A percentile compares a stretch with the other conserved stretches of the same genome.
These are phyloP conservation scores for Scalopus aquaticus DNA, from an alignment of 2,113 vertebrate genomes.

Conservation along the genomic window DNA sequence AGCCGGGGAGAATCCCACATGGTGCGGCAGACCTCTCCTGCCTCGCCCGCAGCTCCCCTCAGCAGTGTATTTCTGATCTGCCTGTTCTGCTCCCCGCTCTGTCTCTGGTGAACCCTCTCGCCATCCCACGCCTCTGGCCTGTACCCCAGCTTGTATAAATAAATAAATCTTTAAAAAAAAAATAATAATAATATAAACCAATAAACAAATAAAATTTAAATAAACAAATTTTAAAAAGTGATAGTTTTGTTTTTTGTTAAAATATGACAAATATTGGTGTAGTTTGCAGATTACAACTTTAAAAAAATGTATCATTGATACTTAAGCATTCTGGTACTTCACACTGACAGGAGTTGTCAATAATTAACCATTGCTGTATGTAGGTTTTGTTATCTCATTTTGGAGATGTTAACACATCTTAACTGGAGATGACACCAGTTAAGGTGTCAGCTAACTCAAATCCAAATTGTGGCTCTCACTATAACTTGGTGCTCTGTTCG, in stretches of 20 bases:
- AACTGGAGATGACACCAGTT: no score
- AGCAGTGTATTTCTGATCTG: no score
- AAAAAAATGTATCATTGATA: neutral
- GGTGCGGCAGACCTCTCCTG: no score
- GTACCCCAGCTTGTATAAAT: no score
- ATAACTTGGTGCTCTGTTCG: neutral
- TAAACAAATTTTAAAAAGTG: neutral
- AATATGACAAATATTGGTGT: neutral
- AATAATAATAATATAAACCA: no score
- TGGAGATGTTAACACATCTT: neutral
- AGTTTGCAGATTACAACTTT: neutral
- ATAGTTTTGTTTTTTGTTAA: neutral
- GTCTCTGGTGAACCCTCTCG: no score
- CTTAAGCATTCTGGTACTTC: neutral
- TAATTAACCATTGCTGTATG: neutral
- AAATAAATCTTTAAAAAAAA: no score
- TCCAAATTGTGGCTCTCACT: neutral
- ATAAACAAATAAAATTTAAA: no score
- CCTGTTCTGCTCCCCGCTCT: no score
- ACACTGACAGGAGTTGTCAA: neutral
- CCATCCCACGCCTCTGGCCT: no score
- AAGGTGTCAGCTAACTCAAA: neutral
- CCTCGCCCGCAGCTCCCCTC: no score
- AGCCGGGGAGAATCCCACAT: no score
- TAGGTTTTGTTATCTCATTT: neutral